Base-by-base conservation (phyloP, 2,113 vertebrate species). In the Felis chaus region DNA sequence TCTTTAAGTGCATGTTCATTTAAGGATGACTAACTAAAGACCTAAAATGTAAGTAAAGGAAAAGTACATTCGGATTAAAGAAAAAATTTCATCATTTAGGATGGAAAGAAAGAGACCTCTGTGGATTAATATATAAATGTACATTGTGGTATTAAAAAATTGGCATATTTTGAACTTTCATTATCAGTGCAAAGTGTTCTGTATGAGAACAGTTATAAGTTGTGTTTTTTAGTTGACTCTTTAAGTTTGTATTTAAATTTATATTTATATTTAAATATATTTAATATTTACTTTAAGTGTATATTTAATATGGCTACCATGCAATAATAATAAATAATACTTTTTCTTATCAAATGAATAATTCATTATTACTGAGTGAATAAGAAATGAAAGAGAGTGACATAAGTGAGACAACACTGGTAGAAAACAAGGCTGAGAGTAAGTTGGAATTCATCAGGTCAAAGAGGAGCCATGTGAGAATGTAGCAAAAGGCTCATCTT, bases 381-480 rank as follows among this genome's bases (percentile, higher is more conserved):
- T 33, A 53, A 69, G 13, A 69, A 92, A 74, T 57, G 41, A 84
- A 19, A 55, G 4, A 63, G 27, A 73, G 68, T 11, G 21, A 4
- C 5, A 25, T 39, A 89, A 82, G 2, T 55, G 45, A 93, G 48
- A 27, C 18, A 74, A 53, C 7, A 66, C 0, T 55, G 4, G 39
- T 39, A 29, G 76, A 76, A 84, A 41, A 76, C 16, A 65, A 93
- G 50, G 11, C 48, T 69, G 73, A 86, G 53, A 18, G 13, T 39
- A 23, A 84, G 63, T 10, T 61, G 84, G 69, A 89, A 97, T 94
- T 96, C 45, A 25, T 65, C 92, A 95, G 91, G 91, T 94, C 88
- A 93, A 88, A 89, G 23, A 85, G 76, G 90, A 91, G 13, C 48
- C 55, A n/a, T 33, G 31, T 83, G 76, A 81, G 85, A 89, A 68